Base-by-base conservation (phyloP, 2,797 vertebrate species). In the Pteronotus mesoamericanus region DNA sequence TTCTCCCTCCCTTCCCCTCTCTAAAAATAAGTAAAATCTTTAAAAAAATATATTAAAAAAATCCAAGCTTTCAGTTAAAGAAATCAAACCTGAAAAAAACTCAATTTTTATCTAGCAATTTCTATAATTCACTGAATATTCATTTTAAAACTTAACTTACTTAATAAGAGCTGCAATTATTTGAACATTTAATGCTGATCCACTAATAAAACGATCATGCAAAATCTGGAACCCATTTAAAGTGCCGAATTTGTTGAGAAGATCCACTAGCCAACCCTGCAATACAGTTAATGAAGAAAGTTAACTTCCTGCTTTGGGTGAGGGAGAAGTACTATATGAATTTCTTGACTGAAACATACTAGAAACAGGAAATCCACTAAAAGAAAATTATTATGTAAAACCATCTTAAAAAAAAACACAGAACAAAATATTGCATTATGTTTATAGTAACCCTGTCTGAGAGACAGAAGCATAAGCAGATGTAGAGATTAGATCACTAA, bases 131-230 rank as follows among this genome's bases (percentile, higher is more conserved):
- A 92, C 9, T 92, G 26, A 96, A 87, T 34, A 97, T 79, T 57
- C 22, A 80, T 42, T 89, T 94, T 64, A 92, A 96, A 93, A 93
- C 57, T 29, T 44, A 85, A 94, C 99, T 99, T 98, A 99, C 99
- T 99, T 99, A 98, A 99, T 99, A 98, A 99, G 99, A 98, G 99
- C 99, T 98, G 99, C 99, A 97, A 99, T 99, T 98, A 99, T 99
- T 98, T 99, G 99, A 98, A 99, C 99, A 98, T 99, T 99, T 98
- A 99, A 98, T 98, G 99, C 99, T 98, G 99, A 99, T 98, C 99
- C 99, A 97, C 99, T 99, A 99, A 99, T 99, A 98, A 99, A 99
- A 98, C 99, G 99, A 99, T 99, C 99, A 94, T 99, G 99, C 98
- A 99, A 99, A 98, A 99, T 99, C 99, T 99, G 99, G 99, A 99